phyloP scores from a whole-genome alignment of 1,140 invertebrate species.

The Euwallacea fornicatus region DNA sequence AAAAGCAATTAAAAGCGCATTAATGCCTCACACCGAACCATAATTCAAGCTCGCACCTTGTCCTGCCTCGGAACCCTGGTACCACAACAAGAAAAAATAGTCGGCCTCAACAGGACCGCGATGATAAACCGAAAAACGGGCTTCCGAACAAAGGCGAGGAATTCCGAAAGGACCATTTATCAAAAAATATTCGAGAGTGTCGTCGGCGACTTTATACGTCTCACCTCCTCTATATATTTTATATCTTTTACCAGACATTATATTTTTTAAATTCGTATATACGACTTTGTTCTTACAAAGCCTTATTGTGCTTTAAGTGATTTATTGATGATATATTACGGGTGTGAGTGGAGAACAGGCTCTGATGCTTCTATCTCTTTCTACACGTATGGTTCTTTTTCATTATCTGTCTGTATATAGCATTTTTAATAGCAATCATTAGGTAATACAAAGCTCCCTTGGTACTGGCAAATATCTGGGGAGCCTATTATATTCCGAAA shows the following conservation, averaged over 20 bases:
- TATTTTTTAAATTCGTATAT: slow-evolving; percentile 33
- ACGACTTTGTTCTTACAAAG: slow-evolving; percentile 30
- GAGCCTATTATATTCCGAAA: too few species aligned
- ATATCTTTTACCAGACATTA: slow-evolving; percentile 26
- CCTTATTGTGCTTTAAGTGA: slow-evolving; percentile 26
- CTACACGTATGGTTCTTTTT: too few species aligned
- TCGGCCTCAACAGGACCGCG: not conserved
- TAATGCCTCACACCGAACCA: not conserved
- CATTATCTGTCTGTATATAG: too few species aligned
- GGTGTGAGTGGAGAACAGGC: too few species aligned
- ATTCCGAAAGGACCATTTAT: slow-evolving; percentile 27
- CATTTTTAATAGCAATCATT: too few species aligned
- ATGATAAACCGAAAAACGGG: slow-evolving; percentile 19
- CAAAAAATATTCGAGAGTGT: slow-evolving; percentile 25
- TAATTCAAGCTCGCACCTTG: slow-evolving; percentile 14
- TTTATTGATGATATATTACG: slow-evolving; percentile 13
- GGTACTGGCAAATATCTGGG: too few species aligned
- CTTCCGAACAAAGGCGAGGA: slow-evolving; percentile 30
- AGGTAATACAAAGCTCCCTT: too few species aligned
- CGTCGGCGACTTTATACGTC: slow-evolving; percentile 20
- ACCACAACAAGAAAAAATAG: not conserved
- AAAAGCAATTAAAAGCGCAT: too few species aligned
- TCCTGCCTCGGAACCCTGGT: not conserved
- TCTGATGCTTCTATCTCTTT: too few species aligned
- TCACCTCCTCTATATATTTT: not conserved